These are phyloP conservation scores for Glossophaga mutica DNA, from an alignment of 2,797 vertebrate species.

Conservation along the genomic window DNA sequence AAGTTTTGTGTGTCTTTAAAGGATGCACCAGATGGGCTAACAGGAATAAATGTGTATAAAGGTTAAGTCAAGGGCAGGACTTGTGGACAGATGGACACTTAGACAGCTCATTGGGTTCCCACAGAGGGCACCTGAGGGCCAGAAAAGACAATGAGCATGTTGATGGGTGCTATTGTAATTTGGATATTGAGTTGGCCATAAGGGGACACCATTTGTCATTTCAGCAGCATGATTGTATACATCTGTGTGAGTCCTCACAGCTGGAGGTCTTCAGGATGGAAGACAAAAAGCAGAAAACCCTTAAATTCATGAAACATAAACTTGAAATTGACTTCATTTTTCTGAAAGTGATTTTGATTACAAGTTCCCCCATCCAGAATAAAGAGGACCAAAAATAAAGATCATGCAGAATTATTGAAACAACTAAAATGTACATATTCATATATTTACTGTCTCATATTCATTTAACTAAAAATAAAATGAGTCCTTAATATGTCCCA, in stretches of 20 bases:
- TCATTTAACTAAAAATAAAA: neutral
- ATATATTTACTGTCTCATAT: neutral
- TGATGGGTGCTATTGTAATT: neutral
- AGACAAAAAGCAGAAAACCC: neutral
- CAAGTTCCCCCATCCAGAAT: neutral
- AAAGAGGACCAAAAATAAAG: neutral
- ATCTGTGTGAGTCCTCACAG: neutral
- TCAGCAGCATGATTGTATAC: neutral
- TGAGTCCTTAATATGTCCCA: neutral
- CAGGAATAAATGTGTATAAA: neutral
- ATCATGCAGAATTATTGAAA: neutral
- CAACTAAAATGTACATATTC: neutral
- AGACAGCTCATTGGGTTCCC: neutral
- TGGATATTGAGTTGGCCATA: neutral
- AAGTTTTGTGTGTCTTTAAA: neutral
- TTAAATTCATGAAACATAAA: neutral
- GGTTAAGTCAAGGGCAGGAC: neutral
- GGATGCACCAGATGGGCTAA: neutral
- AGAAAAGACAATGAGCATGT: fast-evolving
- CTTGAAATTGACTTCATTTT: neutral
- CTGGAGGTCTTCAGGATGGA: neutral
- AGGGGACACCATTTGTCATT: neutral
- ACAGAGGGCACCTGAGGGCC: neutral
- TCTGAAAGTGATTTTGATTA: neutral
- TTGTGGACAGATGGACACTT: neutral